Conservation (phyloP, 2,797 vertebrate species). For the Gobionotothen gibberifrons region DNA sequence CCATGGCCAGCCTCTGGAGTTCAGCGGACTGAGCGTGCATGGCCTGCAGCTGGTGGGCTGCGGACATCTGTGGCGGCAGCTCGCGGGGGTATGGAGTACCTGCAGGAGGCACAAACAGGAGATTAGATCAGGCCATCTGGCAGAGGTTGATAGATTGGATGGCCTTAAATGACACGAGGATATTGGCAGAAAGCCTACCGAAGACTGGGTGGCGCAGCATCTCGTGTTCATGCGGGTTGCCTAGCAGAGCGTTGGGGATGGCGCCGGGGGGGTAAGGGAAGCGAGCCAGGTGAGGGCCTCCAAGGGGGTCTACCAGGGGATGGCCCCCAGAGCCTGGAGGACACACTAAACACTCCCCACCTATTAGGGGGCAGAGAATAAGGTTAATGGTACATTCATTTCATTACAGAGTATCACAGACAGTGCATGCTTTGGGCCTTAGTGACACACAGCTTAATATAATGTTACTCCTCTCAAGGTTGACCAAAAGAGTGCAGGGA, state of each 20-base stretch:
- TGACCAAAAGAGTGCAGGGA: slow-evolving; percentile 23
- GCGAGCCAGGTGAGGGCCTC: slow-evolving; percentile 95
- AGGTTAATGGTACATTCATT: slow-evolving; percentile 74
- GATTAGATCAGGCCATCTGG: slow-evolving; percentile 7
- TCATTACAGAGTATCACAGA: slow-evolving; percentile 48
- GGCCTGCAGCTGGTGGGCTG: slow-evolving; percentile 98
- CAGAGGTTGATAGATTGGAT: background rate
- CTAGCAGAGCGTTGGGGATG: slow-evolving; percentile 95
- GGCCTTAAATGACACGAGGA: no score
- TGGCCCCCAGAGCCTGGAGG: slow-evolving; percentile 93
- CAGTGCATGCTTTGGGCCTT: slow-evolving; percentile 48
- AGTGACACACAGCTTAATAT: slow-evolving; percentile 29
- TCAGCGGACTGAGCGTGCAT: slow-evolving; percentile 99
- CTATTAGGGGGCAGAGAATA: slow-evolving; percentile 82
- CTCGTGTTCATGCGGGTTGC: slow-evolving; percentile 97
- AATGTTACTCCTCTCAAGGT: slow-evolving; percentile 44
- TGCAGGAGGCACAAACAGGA: slow-evolving; percentile 57
- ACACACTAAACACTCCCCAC: slow-evolving; percentile 90
- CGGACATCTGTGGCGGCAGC: slow-evolving; percentile 96
- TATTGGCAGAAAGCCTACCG: slow-evolving; percentile 80
- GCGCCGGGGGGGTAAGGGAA: slow-evolving; percentile 97
- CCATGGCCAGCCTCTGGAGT: slow-evolving; percentile 98
- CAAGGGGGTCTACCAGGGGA: slow-evolving; percentile 94
- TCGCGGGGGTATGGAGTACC: slow-evolving; percentile 95
- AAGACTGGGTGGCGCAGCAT: slow-evolving; percentile 99